These are phyloP conservation scores for Amblyjoppa proteus DNA, from an alignment of 2,888 invertebrate genomes.

Conservation along the genomic window DNA sequence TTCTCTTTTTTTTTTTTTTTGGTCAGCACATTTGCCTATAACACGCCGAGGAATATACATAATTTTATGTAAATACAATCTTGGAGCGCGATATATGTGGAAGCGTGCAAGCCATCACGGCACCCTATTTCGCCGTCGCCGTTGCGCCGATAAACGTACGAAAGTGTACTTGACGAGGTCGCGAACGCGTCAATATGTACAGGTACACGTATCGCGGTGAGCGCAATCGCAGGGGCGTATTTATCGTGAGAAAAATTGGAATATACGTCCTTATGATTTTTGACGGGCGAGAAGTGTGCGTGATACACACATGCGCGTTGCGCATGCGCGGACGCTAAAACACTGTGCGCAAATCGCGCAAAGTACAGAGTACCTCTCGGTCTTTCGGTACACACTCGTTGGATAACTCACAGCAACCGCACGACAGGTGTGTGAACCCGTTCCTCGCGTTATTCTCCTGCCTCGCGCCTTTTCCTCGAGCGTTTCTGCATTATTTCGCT, in stretches of 20 bases:
- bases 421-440: conserved; percentile 58
- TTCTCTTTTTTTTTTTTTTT: background rate
- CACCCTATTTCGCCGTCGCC: conserved; percentile 38
- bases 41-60: conserved; percentile 58
- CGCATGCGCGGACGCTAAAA: conserved; percentile 16
- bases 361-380: conserved; percentile 53
- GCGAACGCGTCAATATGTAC: conserved; percentile 10
- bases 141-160: conserved; percentile 51
- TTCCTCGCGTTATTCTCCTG: conserved; percentile 22
- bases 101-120: conserved; percentile 26
- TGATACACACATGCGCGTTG: background rate
- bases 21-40: conserved; percentile 57
- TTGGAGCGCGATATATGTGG: conserved; percentile 31
- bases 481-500: background rate
- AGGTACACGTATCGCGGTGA: conserved; percentile 4
- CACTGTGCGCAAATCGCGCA: conserved; percentile 47
- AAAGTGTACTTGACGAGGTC: conserved; percentile 59
- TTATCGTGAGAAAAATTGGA: background rate
- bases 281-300: background rate
- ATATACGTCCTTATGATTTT: conserved; percentile 11
- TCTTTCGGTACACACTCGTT: conserved; percentile 56
- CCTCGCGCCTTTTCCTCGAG: conserved; percentile 20
- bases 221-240: background rate
- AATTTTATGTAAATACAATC: conserved; percentile 65
- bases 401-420: conserved; percentile 36